Conservation (phyloP, 2,113 vertebrate species). For the Pipa parva region DNA sequence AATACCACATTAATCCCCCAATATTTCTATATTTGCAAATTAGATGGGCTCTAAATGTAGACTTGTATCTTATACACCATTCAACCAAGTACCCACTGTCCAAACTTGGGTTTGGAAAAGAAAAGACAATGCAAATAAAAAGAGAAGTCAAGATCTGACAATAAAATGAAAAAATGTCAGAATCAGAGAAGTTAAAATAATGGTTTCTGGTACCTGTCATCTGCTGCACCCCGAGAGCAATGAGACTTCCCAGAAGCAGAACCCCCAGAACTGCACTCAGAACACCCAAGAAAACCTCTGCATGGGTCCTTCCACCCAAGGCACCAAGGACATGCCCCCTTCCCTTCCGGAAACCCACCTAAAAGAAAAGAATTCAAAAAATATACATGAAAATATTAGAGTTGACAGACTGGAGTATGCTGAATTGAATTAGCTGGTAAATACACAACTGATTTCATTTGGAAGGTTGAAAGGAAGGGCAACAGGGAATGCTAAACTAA, state of each 20-base stretch:
- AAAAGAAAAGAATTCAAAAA: not conserved
- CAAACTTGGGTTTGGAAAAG: not conserved
- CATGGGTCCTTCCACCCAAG: constrained; percentile 68
- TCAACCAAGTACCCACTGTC: too few species aligned
- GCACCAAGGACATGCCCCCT: constrained; percentile 56
- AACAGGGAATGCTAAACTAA: not conserved
- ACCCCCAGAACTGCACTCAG: constrained; percentile 71
- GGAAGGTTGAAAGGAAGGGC: not conserved
- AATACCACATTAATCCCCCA: too few species aligned
- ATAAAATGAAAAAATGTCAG: not conserved
- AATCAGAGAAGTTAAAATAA: not conserved
- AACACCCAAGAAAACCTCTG: constrained; percentile 76
- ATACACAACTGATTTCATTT: constrained; percentile 4
- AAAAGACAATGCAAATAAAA: not conserved
- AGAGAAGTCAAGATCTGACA: too few species aligned
- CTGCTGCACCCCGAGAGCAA: constrained; percentile 76
- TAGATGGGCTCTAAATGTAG: too few species aligned
- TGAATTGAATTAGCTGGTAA: not conserved
- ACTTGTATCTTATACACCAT: too few species aligned
- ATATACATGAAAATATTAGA: constrained; percentile 21
- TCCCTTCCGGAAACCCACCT: constrained; percentile 88
- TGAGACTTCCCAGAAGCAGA: constrained; percentile 70
- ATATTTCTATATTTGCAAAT: too few species aligned
- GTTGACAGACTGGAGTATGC: too few species aligned
- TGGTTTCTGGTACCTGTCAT: constrained; percentile 61